A percentile compares a stretch with the other conserved stretches of the same genome.
These are phyloP conservation scores for Patella ulyssiponensis DNA, from an alignment of 2,888 invertebrate genomes.

Conservation along the genomic window DNA sequence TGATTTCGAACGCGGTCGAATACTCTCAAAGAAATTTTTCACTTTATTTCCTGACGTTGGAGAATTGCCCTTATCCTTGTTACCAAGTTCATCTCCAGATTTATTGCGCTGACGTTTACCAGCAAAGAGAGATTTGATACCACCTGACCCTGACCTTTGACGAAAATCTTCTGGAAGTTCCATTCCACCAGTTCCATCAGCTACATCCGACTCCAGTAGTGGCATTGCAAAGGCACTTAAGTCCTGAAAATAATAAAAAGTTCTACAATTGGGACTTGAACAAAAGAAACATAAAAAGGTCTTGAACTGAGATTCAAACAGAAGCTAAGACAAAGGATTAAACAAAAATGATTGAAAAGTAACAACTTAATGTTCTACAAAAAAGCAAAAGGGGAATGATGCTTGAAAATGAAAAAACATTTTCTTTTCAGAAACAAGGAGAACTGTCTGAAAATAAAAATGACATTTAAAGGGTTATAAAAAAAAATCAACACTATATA, in stretches of 20 bases:
- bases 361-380: no score
- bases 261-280: not conserved
- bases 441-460: no score
- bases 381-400: no score
- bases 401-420: no score
- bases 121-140: constrained; percentile 53
- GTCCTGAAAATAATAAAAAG: constrained; percentile 55
- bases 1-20: constrained; percentile 68
- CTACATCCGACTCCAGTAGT: constrained; percentile 54
- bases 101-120: constrained; percentile 58
- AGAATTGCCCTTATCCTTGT: constrained; percentile 43
- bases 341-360: no score
- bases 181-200: constrained; percentile 40
- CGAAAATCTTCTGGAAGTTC: constrained; percentile 59
- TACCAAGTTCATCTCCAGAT: constrained; percentile 53
- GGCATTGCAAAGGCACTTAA: constrained; percentile 70
- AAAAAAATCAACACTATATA: no score
- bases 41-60: constrained; percentile 60
- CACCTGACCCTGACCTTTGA: constrained; percentile 62
- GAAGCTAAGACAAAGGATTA: no score
- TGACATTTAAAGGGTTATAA: no score
- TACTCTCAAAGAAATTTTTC: constrained; percentile 65
- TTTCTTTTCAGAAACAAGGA: no score
- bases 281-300: no score
- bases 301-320: no score